A percentile compares a stretch with the other conserved stretches of the same genome.
phyloP scores from a whole-genome alignment of 2,113 vertebrate genomes.

The Physeter macrocephalus region DNA sequence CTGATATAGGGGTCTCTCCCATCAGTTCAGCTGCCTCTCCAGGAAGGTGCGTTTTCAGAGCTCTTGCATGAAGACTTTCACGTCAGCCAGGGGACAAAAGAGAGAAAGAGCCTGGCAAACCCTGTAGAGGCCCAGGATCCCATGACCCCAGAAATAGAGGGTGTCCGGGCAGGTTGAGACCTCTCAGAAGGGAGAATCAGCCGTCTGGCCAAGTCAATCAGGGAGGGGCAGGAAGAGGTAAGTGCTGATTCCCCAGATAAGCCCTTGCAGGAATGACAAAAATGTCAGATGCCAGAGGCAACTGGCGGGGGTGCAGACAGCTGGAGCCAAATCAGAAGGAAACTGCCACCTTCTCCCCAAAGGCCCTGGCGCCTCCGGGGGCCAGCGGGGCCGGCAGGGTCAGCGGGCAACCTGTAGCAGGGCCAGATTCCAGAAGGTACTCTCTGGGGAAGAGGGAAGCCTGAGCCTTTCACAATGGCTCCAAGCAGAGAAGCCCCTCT shows the following conservation, averaged over 20 bases:
- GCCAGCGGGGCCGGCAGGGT: background rate
- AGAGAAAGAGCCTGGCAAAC: background rate
- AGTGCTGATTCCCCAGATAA: background rate
- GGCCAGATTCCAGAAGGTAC: background rate
- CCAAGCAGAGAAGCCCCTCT: background rate
- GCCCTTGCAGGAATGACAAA: slow-evolving; percentile 47
- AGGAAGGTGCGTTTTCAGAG: background rate
- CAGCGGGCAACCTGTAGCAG: background rate
- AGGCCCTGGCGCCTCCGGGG: background rate
- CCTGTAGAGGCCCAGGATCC: background rate
- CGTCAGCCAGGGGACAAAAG: background rate
- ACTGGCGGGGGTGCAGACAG: background rate
- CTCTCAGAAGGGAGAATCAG: background rate
- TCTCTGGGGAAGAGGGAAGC: background rate
- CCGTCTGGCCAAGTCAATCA: slow-evolving; percentile 37
- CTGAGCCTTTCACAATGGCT: background rate
- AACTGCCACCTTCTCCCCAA: slow-evolving; percentile 11
- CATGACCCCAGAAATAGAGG: background rate
- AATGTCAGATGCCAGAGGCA: slow-evolving; percentile 36
- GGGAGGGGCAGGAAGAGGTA: background rate
- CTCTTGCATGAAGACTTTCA: background rate
- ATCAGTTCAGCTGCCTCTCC: background rate
- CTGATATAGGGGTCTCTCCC: too few species aligned
- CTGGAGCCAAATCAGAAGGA: slow-evolving; percentile 31
- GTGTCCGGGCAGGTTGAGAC: background rate